Evolutionary conservation across 1,140 invertebrate genomes (phyloP).

Genomic region (Cecropterus lyciades): DNA sequence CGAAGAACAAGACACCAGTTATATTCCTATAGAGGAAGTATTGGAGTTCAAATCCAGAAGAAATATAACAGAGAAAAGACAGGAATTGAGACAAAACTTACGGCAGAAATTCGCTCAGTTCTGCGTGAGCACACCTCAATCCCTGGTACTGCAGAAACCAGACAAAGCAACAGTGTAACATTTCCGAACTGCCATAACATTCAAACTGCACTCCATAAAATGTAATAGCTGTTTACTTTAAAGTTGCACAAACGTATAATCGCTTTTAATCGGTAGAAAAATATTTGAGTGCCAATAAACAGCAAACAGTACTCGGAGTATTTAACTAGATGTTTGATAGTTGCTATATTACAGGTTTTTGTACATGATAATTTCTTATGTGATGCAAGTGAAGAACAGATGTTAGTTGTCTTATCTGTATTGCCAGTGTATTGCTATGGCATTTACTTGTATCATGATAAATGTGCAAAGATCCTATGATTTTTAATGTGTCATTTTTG

Average conservation of each 20-base stretch:
- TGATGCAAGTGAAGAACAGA: no score
- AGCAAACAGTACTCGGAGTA: conserved; percentile 4
- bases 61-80: conserved; percentile 91
- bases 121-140: conserved; percentile 85
- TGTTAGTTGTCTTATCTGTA: no score
- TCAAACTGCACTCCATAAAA: conserved; percentile 58
- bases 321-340: conserved; percentile 16
- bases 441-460: no score
- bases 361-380: neutral
- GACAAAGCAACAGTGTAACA: conserved; percentile 59
- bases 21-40: conserved; percentile 95
- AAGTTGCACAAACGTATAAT: conserved; percentile 37
- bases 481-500: neutral
- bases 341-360: conserved; percentile 13
- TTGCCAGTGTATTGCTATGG: no score
- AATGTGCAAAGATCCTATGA: no score
- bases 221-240: conserved; percentile 33
- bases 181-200: conserved; percentile 49
- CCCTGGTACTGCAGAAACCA: conserved; percentile 43
- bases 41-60: conserved; percentile 91
- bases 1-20: conserved; percentile 90
- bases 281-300: conserved; percentile 18
- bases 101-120: conserved; percentile 92
- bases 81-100: conserved; percentile 92
- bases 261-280: conserved; percentile 33